A percentile compares a stretch with the other conserved stretches of the same genome.
phyloP scores from a whole-genome alignment of 1,140 invertebrate genomes.

The Phenacoccus solenopsis region DNA sequence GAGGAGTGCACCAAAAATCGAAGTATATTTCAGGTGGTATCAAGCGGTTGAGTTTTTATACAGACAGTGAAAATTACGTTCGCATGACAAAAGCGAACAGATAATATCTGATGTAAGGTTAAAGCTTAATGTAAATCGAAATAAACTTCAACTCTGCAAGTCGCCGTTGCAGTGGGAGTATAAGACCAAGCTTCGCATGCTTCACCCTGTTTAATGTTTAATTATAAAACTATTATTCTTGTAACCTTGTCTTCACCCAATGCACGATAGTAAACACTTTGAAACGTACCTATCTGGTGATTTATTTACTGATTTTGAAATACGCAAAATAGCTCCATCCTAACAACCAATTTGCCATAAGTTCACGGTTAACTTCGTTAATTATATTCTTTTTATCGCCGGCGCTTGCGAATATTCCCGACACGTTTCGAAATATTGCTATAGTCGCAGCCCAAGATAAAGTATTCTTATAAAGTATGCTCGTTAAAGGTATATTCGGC shows the following conservation, averaged over 20 bases:
- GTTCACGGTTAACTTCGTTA: neutral
- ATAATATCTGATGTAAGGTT: neutral
- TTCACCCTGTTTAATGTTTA: neutral
- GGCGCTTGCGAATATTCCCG: too few species aligned
- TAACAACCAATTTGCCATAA: neutral
- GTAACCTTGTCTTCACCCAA: neutral
- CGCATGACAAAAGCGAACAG: neutral
- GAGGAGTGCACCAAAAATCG: too few species aligned
- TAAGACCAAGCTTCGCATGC: neutral
- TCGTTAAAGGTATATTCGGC: neutral
- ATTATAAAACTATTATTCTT: neutral
- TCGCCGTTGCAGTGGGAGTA: neutral
- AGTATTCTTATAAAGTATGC: too few species aligned
- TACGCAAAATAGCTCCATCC: neutral
- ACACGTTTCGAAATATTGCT: too few species aligned
- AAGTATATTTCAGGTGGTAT: too few species aligned
- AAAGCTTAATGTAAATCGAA: constrained; percentile 3
- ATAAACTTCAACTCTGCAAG: neutral
- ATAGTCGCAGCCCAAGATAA: too few species aligned
- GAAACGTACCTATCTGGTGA: neutral
- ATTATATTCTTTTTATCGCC: neutral
- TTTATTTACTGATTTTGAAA: neutral
- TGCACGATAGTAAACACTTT: neutral
- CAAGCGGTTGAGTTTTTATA: too few species aligned
- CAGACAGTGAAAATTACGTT: neutral